Evolutionary conservation across 1,140 invertebrate genomes (phyloP).

Genomic region (Drosophila grimshawi): DNA sequence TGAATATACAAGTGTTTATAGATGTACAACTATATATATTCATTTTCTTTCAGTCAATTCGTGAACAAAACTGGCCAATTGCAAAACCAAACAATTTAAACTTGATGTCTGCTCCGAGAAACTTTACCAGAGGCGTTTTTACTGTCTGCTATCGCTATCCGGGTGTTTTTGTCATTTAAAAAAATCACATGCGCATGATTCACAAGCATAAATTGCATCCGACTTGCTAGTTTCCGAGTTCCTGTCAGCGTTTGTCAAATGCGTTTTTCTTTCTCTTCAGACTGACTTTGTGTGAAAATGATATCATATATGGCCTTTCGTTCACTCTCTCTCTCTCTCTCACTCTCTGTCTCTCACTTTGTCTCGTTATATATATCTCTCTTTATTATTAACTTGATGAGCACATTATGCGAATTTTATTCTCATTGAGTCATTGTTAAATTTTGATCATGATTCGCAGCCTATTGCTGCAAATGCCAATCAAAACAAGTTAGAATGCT

Average conservation of each 20-base stretch:
- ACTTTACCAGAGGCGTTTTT: conserved; percentile 28
- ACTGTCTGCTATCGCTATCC: conserved; percentile 28
- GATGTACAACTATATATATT: conserved; percentile 17
- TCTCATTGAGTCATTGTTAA: conserved; percentile 52
- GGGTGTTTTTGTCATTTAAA: conserved; percentile 66
- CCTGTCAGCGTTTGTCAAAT: conserved; percentile 40
- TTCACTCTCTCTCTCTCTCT: conserved; percentile 5
- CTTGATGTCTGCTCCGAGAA: neutral
- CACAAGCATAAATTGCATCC: conserved; percentile 53
- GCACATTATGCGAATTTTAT: conserved; percentile 30
- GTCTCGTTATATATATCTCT: no score
- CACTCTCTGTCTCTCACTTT: conserved; percentile 16
- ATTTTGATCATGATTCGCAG: conserved; percentile 68
- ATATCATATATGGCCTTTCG: neutral
- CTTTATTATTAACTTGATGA: no score
- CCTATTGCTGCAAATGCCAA: conserved; percentile 59
- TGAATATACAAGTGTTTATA: conserved; percentile 2
- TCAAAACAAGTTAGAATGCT: conserved; percentile 39
- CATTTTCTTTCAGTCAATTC: conserved; percentile 63
- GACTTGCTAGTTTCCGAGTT: conserved; percentile 1
- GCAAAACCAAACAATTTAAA: conserved; percentile 37
- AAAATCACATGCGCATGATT: conserved; percentile 75
- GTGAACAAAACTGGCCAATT: conserved; percentile 60
- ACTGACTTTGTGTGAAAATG: conserved; percentile 14
- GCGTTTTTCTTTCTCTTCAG: conserved; percentile 1